Percentiles rank a stretch among this genome's conserved stretches.
phyloP scores from a whole-genome alignment of 2,797 vertebrate genomes.

The Taeniopygia guttata region DNA sequence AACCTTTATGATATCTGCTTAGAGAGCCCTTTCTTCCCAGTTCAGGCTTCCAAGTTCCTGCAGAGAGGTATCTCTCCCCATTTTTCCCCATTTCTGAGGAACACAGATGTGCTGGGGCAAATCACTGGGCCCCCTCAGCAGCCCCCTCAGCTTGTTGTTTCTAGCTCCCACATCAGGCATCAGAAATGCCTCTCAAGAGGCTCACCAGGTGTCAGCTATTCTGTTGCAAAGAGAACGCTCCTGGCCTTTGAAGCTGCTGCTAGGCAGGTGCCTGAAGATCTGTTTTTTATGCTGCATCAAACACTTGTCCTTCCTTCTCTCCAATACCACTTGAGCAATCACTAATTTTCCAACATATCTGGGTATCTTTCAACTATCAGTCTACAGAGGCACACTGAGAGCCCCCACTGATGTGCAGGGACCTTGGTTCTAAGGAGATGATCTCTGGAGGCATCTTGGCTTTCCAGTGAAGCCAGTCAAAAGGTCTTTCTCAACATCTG shows the following conservation, averaged over 20 bases:
- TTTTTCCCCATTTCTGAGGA: background rate
- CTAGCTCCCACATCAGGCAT: background rate
- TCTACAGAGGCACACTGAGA: background rate
- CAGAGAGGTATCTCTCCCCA: background rate
- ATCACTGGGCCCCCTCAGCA: background rate
- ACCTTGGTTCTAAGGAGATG: background rate
- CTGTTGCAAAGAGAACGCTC: background rate
- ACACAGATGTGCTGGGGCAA: no score
- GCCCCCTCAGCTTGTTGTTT: background rate
- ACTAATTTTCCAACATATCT: background rate
- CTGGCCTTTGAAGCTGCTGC: background rate
- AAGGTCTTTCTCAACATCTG: background rate
- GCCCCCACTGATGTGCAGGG: background rate
- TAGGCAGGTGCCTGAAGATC: background rate
- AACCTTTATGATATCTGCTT: background rate
- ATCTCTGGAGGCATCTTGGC: background rate
- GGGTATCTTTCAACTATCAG: background rate
- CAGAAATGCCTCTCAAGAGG: background rate
- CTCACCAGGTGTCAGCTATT: background rate
- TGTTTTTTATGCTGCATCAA: background rate
- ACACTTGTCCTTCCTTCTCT: background rate
- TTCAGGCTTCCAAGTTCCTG: background rate
- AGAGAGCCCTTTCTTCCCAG: background rate
- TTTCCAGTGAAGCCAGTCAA: background rate
- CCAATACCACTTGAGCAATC: background rate